Base-by-base conservation (phyloP, 92 coral and sea anemone genomes). In the Zoanthus sociatus region DNA sequence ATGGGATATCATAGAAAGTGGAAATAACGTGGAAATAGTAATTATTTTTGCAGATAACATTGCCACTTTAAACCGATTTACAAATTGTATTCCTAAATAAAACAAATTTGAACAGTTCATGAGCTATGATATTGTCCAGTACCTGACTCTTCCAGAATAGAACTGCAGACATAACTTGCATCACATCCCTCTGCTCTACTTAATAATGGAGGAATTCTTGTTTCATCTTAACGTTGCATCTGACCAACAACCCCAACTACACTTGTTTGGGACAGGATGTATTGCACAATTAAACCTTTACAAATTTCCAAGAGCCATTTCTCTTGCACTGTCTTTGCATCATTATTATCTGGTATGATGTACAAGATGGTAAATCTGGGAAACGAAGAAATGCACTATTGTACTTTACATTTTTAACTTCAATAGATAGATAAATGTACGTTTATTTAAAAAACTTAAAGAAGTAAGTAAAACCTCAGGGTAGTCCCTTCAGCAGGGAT, bases 301-400 rank as follows among this genome's bases (percentile, higher is more conserved):
- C 87, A 83, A 11, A 83, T 33, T 18, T 83, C 87, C 11, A 83
- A 77, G 63, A 69, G 60, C 87, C 87, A 83, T 31, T 50, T 83
- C 46, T 83, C 77, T 20, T 48, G 58, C 11, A 53, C 51, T 7
- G 77, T 83, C 20, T 83, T 83, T 6, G 67, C 30, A 7, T 67
- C 77, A 53, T 46, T 53, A n/a, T 48, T 53, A 66, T 83, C 87
- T 61, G 87, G 87, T 77, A 83, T 68, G 61, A 83, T 83, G 60
- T 44, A 64, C 26, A 26, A 30, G 73, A 20, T 37, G 87, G 87
- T 73, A 66, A 31, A 68, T 45, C 76, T 83, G 73, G 47, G 61
- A n/a, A 79, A 56, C 10, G 6, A 79, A 83, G n/a, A 21, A 83
- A 26, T 26, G 26, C 26, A 26, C 26, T 26, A 26, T 26, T 26